Evolutionary conservation across 2,797 vertebrate genomes (phyloP), one percentile per base, ranked within the genome.

Genomic region (Agapornis canus): DNA sequence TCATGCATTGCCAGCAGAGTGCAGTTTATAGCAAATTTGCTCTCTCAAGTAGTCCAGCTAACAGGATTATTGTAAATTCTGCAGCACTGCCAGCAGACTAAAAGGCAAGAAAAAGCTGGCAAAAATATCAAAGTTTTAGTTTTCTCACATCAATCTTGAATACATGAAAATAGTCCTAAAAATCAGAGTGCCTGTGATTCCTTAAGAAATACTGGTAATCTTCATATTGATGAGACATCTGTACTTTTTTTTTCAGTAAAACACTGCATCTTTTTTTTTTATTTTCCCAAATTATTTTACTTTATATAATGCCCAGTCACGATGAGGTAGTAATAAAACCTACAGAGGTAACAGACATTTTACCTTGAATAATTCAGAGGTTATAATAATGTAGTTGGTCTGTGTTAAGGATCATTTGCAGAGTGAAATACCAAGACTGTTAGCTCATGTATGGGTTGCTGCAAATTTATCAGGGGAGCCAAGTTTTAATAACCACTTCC

Each of bases 31-130:
- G 91, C 11, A 43, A 45, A 59, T 52, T 82, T 92, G 66, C 82
- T 95, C 90, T 94, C 85, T 92, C 88, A 97, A 95, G 76, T 80
- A 92, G 66, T 94, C 90, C 82, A 93, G 72, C 90, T 94, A 97
- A 89, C 82, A 90, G 72, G 84, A 84, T 96, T 95, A 92, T 91
- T 96, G 64, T 78, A 78, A 90, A 86, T 95, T 94, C 93, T 40
- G 45, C 89, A 88, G 92, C 88, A 91, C 37, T 96, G 83, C 95
- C 78, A 94, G 66, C 73, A 85, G 65, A 86, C 79, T 94, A 72
- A 88, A 94, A 96, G 54, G 48, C 81, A 85, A 86, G 82, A 88
- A 54, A 79, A 86, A 88, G 32, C 31, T 94, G 75, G n/a, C 81
- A 90, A 70, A 93, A 97, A 40, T 73, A 64, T 84, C 51, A 5